These are phyloP conservation scores for Atethmia centrago DNA, from an alignment of 2,888 invertebrate species.

Conservation along the genomic window DNA sequence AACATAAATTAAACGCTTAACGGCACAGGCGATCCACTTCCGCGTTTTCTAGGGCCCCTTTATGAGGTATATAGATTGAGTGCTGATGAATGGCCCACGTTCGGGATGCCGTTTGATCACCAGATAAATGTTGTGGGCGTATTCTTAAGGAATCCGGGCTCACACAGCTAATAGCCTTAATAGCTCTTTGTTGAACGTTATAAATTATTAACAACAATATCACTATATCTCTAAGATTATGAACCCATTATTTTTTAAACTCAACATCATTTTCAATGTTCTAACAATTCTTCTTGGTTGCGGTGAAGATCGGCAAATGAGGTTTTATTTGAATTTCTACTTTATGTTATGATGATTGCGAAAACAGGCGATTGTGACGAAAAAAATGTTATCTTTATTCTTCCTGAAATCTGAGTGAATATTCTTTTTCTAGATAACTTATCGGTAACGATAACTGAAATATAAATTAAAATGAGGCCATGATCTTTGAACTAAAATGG, in stretches of 20 bases:
- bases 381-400: constrained; percentile 46
- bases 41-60: constrained; percentile 83
- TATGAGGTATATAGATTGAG: constrained; percentile 79
- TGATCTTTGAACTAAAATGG: constrained; percentile 52
- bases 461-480: constrained; percentile 49
- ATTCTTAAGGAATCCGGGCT: constrained; percentile 77
- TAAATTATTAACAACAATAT: constrained; percentile 57
- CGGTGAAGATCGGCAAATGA: constrained; percentile 67
- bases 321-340: constrained; percentile 48
- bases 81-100: constrained; percentile 83
- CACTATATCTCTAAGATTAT: constrained; percentile 58
- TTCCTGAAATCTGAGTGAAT: constrained; percentile 15
- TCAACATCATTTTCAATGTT: constrained; percentile 34
- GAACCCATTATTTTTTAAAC: constrained; percentile 58
- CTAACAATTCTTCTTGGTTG: constrained; percentile 39
- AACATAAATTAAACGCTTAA: constrained; percentile 56
- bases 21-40: constrained; percentile 65
- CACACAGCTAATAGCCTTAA: constrained; percentile 75
- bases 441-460: constrained; percentile 36
- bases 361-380: constrained; percentile 37
- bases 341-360: constrained; percentile 49
- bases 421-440: constrained; percentile 19
- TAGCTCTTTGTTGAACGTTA: constrained; percentile 71
- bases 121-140: constrained; percentile 84
- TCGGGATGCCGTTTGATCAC: constrained; percentile 84